phyloP scores from a whole-genome alignment of 2,888 invertebrate species.

The Heliconius hortense region DNA sequence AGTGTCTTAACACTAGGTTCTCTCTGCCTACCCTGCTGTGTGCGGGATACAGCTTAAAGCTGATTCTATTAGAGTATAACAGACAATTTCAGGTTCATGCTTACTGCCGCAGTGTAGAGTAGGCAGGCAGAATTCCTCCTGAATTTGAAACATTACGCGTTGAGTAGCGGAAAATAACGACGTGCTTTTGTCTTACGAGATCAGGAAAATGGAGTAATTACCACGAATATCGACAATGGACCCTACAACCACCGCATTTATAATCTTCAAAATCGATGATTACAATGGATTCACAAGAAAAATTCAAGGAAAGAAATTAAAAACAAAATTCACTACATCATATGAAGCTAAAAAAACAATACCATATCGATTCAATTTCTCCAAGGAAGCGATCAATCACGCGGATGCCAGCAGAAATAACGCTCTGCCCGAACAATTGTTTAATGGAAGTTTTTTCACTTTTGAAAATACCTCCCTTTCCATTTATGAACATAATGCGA shows the following conservation, averaged over 20 bases:
- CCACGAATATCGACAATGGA: too few relatives aligned
- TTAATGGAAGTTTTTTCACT: constrained; percentile 30
- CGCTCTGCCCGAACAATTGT: constrained; percentile 35
- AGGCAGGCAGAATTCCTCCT: too few relatives aligned
- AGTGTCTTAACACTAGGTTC: too few relatives aligned
- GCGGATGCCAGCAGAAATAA: constrained; percentile 36
- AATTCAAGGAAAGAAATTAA: not conserved
- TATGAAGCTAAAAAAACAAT: constrained; percentile 7
- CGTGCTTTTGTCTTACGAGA: not conserved
- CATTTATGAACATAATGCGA: constrained; percentile 11
- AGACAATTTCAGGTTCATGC: too few relatives aligned
- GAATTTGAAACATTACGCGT: too few relatives aligned
- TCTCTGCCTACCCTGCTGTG: too few relatives aligned
- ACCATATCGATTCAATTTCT: constrained; percentile 26
- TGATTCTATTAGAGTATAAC: too few relatives aligned
- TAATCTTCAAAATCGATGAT: too few relatives aligned
- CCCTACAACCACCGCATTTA: too few relatives aligned
- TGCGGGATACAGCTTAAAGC: too few relatives aligned
- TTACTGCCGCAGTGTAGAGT: too few relatives aligned
- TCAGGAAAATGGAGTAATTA: not conserved
- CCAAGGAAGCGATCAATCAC: constrained; percentile 42
- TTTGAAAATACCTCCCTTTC: constrained; percentile 19
- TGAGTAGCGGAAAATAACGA: too few relatives aligned
- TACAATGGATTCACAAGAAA: not conserved
- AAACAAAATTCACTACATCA: not conserved